A percentile compares a stretch with the other conserved stretches of the same genome.
Evolutionary conservation across 1,140 invertebrate species (phyloP).

Genomic region (Lucilia cuprina): DNA sequence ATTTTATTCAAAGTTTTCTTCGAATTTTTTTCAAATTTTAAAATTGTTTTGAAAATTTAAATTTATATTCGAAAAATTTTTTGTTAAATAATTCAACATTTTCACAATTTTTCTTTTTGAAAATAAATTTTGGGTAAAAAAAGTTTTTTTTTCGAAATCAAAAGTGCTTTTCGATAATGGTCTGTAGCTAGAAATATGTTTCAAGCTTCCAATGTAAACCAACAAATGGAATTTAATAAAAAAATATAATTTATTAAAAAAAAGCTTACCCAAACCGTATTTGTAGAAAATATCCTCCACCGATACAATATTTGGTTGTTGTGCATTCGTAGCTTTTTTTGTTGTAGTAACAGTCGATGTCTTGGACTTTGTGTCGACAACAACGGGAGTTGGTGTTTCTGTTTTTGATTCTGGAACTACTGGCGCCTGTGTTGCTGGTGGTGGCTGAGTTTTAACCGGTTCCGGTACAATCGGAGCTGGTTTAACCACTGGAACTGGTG

Average conservation of each 20-base stretch:
- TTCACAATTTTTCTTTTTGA: too few species aligned
- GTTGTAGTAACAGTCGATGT: background rate
- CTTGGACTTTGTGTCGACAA: conserved; percentile 37
- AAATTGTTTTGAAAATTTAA: too few species aligned
- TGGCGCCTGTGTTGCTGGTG: background rate
- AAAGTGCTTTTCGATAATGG: too few species aligned
- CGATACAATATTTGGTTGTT: conserved; percentile 54
- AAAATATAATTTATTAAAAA: background rate
- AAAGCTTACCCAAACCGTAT: conserved; percentile 57
- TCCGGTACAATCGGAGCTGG: conserved; percentile 14
- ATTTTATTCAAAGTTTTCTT: too few species aligned
- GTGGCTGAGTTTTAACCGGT: conserved; percentile 30
- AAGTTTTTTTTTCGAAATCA: background rate
- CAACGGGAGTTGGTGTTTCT: conserved; percentile 32
- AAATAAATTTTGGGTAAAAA: background rate
- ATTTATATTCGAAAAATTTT: too few species aligned
- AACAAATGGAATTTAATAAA: background rate
- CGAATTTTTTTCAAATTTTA: too few species aligned
- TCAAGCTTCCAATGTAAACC: background rate
- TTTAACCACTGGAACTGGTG: conserved; percentile 23
- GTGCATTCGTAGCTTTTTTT: conserved; percentile 28
- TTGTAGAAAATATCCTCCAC: conserved; percentile 61
- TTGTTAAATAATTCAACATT: too few species aligned
- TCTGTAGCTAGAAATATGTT: background rate
- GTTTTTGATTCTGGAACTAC: background rate